Evolutionary conservation across 2,797 vertebrate species (phyloP), one percentile per base, ranked within the genome.

Genomic region (Huso huso): DNA sequence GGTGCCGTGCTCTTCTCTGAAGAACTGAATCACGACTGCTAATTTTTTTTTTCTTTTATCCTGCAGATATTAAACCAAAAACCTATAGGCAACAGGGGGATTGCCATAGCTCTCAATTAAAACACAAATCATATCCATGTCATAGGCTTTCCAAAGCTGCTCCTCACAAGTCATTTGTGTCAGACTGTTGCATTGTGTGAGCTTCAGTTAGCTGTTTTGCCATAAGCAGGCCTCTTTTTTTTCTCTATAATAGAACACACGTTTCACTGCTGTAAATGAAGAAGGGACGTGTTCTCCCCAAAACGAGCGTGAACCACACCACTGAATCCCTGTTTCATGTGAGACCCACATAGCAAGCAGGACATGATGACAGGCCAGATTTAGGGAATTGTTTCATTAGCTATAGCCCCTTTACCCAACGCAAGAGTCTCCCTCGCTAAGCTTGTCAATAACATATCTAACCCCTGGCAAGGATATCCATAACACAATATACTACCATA

Each of bases 91-190:
- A 49, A 7, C 50, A 7, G 23, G 65, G 65, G 65, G 51, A 8
- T 7, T 59, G 52, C 59, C 15, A 49, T 6, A 48, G 53, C 7
- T 18, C 63, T 66, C 65, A 63, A 63, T 59, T 66, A 65, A 70
- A 70, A 70, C 66, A 63, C 66, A 70, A 70, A 70, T 70, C 61
- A 48, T n/a, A 37, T n/a, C 51, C 50, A 49, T 48, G 37, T 18
- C 58, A 57, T 6, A 61, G 59, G 53, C 37, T 66, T 62, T 70
- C 57, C 6, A 62, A 13, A 66, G 59, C 48, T 50, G 18, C 8
- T 10, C 37, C 61, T 67, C 62, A 15, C 13, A 23, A 23, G 23
- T 3, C 23, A 3, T 23, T 23, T 6, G 49, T 23, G 66, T 37
- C 12, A n/a, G n/a, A 62, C 10, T 10, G 57, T 48, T 50, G 12